Evolutionary conservation across 1,140 invertebrate species (phyloP).

Genomic region (Sycophaga agraensis): DNA sequence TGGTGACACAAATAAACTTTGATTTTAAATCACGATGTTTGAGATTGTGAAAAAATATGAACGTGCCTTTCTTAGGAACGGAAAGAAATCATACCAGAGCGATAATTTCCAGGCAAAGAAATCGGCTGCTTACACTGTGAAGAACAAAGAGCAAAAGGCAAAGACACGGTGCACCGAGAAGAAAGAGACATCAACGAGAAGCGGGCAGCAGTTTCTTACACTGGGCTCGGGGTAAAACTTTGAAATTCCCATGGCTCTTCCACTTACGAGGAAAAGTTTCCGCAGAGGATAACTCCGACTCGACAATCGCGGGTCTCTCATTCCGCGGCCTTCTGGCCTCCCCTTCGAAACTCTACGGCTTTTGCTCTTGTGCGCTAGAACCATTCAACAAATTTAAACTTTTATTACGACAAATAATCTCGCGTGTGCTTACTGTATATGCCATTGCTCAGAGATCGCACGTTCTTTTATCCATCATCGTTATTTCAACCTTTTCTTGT

Average conservation of each 20-base stretch:
- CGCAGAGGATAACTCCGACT: slow-evolving; percentile 24
- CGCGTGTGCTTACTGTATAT: not conserved
- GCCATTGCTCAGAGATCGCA: not conserved
- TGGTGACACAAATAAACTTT: not conserved
- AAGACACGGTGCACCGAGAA: not conserved
- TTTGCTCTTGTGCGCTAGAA: slow-evolving; percentile 9
- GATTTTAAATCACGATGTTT: not conserved
- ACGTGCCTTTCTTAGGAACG: too few relatives aligned
- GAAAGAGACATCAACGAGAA: slow-evolving; percentile 7
- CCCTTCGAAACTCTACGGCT: not conserved
- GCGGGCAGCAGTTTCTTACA: not conserved
- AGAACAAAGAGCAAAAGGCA: not conserved
- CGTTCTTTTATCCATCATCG: not conserved
- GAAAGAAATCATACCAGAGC: too few relatives aligned
- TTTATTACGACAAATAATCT: slow-evolving; percentile 25
- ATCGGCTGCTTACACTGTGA: not conserved
- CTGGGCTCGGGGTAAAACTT: not conserved
- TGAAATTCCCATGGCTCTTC: slow-evolving; percentile 11
- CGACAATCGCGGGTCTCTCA: slow-evolving; percentile 37
- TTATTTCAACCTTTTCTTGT: not conserved
- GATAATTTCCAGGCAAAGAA: not conserved
- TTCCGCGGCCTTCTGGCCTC: slow-evolving; percentile 16
- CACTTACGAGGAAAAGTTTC: slow-evolving; percentile 33
- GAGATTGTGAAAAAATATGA: too few relatives aligned
- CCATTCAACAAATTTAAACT: slow-evolving; percentile 32